These are phyloP conservation scores for Mastigias papua DNA, from an alignment of 30 jellyfish, hydroid and myxozoan species.

Conservation along the genomic window DNA sequence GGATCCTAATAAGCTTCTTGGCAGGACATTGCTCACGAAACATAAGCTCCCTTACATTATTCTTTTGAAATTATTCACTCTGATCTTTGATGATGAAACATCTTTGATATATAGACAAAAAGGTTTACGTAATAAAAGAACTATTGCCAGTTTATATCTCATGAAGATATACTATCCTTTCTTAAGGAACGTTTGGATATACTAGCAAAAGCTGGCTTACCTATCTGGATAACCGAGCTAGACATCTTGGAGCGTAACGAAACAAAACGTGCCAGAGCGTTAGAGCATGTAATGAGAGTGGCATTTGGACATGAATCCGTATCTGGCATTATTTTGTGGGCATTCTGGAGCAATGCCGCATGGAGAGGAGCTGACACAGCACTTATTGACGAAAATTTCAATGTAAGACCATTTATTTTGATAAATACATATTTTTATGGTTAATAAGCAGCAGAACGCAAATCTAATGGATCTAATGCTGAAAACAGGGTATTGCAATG, in stretches of 20 bases:
- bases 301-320: constrained; percentile 89
- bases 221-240: constrained; percentile 96
- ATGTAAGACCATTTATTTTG: constrained; percentile 39
- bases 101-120: no score
- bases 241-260: constrained; percentile 78
- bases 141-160: no score
- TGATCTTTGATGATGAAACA: no score
- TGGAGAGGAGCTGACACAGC: constrained; percentile 96
- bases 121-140: no score
- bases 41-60: no score
- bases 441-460: background rate
- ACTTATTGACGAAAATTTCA: constrained; percentile 67
- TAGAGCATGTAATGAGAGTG: constrained; percentile 85
- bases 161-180: no score
- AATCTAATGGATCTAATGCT: background rate
- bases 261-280: constrained; percentile 76
- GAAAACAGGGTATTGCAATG: background rate
- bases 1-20: no score
- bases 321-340: constrained; percentile 87
- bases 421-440: no score
- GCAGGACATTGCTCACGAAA: no score
- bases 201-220: constrained; percentile 83
- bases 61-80: no score
- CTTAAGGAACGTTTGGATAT: constrained; percentile 87
- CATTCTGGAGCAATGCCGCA: constrained; percentile 85